Evolutionary conservation across 2,113 vertebrate species (phyloP).

Genomic region (Emydocephalus ijimae): DNA sequence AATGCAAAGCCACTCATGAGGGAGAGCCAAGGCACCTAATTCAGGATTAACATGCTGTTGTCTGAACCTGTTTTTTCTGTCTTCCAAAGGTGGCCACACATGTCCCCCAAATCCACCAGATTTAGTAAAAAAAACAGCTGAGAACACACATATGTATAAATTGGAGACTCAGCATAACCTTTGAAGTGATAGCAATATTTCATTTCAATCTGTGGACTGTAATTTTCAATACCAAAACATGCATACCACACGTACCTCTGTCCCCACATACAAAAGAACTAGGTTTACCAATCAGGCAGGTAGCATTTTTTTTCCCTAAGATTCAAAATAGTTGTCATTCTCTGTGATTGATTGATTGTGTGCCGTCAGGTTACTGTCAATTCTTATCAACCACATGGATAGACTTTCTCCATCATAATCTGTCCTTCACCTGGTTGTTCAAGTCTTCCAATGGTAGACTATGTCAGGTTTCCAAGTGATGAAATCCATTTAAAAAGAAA

Average conservation of each 20-base stretch:
- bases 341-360: neutral
- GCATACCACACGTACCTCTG: neutral
- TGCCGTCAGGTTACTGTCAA: neutral
- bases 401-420: neutral
- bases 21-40: neutral
- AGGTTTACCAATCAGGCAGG: neutral
- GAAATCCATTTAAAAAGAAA: no score
- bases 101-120: neutral
- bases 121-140: neutral
- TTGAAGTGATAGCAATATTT: neutral
- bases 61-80: neutral
- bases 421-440: neutral
- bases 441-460: neutral
- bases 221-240: neutral
- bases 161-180: neutral
- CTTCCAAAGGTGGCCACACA: neutral
- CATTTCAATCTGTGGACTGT: neutral
- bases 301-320: neutral
- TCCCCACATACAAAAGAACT: neutral
- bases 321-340: neutral
- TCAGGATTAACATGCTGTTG: neutral
- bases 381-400: neutral
- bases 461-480: no score
- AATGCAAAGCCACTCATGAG: neutral
- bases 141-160: neutral